Percentiles rank a stretch among this genome's conserved stretches.
phyloP scores from a whole-genome alignment of 2,113 vertebrate species.

The Dinomys branickii region DNA sequence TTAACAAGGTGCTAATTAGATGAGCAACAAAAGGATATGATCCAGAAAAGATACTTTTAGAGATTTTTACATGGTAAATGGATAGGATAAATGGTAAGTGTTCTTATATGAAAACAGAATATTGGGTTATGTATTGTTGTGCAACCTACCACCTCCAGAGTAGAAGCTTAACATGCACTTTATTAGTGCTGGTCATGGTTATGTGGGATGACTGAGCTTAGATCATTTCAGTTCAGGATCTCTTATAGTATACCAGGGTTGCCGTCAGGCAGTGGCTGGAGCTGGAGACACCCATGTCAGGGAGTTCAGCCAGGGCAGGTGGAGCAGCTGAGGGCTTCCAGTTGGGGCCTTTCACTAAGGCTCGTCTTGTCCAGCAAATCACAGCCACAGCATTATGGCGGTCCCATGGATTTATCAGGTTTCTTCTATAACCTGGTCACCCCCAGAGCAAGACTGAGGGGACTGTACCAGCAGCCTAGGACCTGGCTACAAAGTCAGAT shows the following conservation, averaged over 20 bases:
- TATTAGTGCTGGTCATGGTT: not conserved
- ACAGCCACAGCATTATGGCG: not conserved
- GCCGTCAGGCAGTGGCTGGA: not conserved
- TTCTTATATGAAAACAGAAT: not conserved
- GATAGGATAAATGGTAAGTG: not conserved
- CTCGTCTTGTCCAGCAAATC: not conserved
- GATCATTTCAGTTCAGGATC: not conserved
- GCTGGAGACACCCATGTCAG: not conserved
- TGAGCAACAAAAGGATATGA: constrained; percentile 56
- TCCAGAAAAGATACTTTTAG: constrained; percentile 45
- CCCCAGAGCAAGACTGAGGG: not conserved
- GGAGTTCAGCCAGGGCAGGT: not conserved
- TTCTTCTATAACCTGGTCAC: not conserved
- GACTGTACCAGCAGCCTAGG: not conserved
- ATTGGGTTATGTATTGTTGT: not conserved
- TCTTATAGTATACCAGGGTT: rapidly evolving
- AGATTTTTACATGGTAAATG: constrained; percentile 5
- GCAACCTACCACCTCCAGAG: not conserved
- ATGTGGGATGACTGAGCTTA: not conserved
- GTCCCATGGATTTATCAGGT: not conserved
- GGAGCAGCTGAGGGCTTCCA: not conserved
- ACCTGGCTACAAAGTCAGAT: not conserved
- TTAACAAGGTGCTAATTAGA: constrained; percentile 75
- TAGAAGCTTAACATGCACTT: not conserved
- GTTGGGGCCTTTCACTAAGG: not conserved